Evolutionary conservation across 2,797 vertebrate genomes (phyloP).

Genomic region (Coracias cyanogaster): DNA sequence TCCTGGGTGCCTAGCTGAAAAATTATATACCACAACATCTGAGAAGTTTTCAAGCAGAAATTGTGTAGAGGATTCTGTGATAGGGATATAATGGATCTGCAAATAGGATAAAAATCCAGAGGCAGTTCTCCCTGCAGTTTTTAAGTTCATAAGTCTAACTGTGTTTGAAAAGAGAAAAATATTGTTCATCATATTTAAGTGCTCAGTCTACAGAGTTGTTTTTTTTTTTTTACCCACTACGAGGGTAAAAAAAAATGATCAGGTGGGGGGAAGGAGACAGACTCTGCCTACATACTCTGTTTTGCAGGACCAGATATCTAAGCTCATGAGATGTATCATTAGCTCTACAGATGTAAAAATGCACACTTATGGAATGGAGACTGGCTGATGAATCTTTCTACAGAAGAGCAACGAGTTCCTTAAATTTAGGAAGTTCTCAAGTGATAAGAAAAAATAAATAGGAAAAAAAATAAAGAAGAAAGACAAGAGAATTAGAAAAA

Average conservation of each 20-base stretch:
- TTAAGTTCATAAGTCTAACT: not conserved
- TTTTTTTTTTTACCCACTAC: not conserved
- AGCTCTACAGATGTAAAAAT: not conserved
- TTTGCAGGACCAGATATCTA: not conserved
- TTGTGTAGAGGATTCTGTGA: not conserved
- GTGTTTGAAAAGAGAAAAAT: not conserved
- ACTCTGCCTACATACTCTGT: not conserved
- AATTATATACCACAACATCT: not conserved
- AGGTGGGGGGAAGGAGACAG: too few relatives aligned
- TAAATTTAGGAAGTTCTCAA: not conserved
- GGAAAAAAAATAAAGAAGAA: not conserved
- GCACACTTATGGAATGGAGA: not conserved
- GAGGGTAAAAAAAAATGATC: not conserved
- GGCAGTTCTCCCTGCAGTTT: not conserved
- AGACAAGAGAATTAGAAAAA: not conserved
- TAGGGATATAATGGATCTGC: not conserved
- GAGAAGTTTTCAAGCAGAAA: not conserved
- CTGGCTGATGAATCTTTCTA: not conserved
- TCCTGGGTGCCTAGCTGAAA: not conserved
- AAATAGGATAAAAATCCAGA: not conserved
- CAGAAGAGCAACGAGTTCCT: not conserved
- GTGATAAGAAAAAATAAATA: not conserved
- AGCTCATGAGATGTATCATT: not conserved
- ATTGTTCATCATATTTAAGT: not conserved
- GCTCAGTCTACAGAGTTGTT: not conserved